phyloP scores from a whole-genome alignment of 2,797 vertebrate species.

The Malacoctenus gilli region DNA sequence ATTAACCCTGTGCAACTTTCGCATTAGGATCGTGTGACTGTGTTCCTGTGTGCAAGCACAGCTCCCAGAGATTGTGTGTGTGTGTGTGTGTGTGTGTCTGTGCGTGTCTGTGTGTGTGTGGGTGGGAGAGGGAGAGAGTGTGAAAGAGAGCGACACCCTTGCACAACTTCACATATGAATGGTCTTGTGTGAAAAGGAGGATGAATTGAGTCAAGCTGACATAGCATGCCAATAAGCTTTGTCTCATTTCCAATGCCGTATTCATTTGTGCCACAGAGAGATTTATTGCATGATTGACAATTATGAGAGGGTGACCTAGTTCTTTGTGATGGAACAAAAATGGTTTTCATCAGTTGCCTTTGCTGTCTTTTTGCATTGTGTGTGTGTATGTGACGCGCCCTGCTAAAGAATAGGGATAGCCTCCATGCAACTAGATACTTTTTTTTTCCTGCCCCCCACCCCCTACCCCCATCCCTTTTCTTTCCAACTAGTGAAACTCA shows the following conservation, averaged over 20 bases:
- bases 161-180: slow-evolving; percentile 85
- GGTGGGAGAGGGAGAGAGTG: slow-evolving; percentile 6
- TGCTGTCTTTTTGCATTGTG: slow-evolving; percentile 79
- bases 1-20: slow-evolving; percentile 66
- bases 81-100: neutral
- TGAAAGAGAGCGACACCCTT: slow-evolving; percentile 70
- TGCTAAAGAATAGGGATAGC: slow-evolving; percentile 72
- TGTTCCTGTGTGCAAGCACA: slow-evolving; percentile 30
- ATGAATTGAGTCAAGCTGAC: slow-evolving; percentile 90
- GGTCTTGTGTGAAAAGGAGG: slow-evolving; percentile 87
- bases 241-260: slow-evolving; percentile 89
- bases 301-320: slow-evolving; percentile 92
- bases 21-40: slow-evolving; percentile 48
- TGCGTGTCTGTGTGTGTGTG: neutral
- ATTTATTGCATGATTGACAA: slow-evolving; percentile 95
- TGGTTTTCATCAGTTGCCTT: slow-evolving; percentile 85
- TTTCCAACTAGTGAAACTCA: slow-evolving; percentile 66
- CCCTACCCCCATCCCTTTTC: slow-evolving; percentile 16
- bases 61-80: slow-evolving; percentile 13
- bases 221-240: slow-evolving; percentile 91
- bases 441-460: too few species aligned
- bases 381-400: slow-evolving; percentile 61
- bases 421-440: slow-evolving; percentile 65
- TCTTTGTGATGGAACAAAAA: slow-evolving; percentile 88
- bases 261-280: slow-evolving; percentile 89